Percentiles rank a stretch among this genome's conserved stretches.
Evolutionary conservation across 2,888 invertebrate genomes (phyloP).

Genomic region (Gonocerus acuteangulatus): DNA sequence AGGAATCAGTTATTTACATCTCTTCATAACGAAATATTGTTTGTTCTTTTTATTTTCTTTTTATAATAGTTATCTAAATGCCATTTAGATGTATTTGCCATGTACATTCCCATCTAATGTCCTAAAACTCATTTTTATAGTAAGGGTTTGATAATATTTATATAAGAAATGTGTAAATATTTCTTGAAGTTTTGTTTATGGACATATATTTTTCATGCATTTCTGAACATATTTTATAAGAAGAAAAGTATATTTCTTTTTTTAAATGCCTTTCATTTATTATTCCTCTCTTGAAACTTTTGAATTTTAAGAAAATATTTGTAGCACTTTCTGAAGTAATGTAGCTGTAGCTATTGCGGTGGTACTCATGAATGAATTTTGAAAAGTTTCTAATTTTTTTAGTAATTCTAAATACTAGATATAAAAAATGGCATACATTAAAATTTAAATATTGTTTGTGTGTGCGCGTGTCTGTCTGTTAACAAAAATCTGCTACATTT

Average conservation of each 20-base stretch:
- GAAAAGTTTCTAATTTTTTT: too few relatives aligned
- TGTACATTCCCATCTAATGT: constrained; percentile 15
- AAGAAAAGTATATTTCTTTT: background rate
- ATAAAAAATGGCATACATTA: too few relatives aligned
- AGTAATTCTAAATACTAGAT: too few relatives aligned
- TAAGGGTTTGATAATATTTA: constrained; percentile 13
- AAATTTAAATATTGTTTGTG: too few relatives aligned
- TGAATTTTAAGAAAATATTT: too few relatives aligned
- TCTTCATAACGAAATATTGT: background rate
- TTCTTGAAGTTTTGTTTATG: constrained; percentile 12
- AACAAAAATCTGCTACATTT: too few relatives aligned
- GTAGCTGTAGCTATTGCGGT: too few relatives aligned
- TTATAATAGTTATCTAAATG: background rate
- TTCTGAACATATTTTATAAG: constrained; percentile 22
- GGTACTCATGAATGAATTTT: too few relatives aligned
- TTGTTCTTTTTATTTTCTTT: background rate
- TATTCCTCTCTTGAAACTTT: too few relatives aligned
- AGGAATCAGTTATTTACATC: too few relatives aligned
- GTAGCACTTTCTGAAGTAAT: too few relatives aligned
- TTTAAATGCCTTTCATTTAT: background rate
- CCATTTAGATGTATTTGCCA: constrained; percentile 5
- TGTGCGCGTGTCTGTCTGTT: too few relatives aligned
- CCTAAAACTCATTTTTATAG: constrained; percentile 4
- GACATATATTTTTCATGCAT: constrained; percentile 23
- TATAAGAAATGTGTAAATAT: constrained; percentile 11